Percentiles rank a stretch among this genome's conserved stretches.
These are phyloP conservation scores for Gymnothorax reevesii DNA, from an alignment of 2,797 vertebrate species.

Conservation along the genomic window DNA sequence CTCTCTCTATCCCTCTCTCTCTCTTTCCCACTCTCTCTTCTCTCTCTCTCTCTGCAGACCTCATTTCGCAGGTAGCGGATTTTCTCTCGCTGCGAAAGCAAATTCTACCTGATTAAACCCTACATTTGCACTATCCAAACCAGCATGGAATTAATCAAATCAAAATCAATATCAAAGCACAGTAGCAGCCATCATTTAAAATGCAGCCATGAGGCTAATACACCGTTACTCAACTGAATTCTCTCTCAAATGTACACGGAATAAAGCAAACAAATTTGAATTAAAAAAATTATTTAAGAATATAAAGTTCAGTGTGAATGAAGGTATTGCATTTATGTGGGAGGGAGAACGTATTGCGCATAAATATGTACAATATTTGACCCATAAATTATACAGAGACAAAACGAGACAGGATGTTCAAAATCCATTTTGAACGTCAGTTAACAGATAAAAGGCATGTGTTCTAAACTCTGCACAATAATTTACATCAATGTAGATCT, in stretches of 20 bases:
- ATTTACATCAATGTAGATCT: not conserved
- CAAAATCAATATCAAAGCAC: conserved; percentile 50
- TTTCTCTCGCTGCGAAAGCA: conserved; percentile 38
- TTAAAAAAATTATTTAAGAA: not conserved
- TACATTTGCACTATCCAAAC: conserved; percentile 46
- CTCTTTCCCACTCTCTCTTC: not conserved
- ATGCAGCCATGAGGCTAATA: conserved; percentile 7
- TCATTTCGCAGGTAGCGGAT: conserved; percentile 45
- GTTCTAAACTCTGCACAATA: not conserved
- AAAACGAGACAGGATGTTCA: not conserved
- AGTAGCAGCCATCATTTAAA: conserved; percentile 37
- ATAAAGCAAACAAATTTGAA: conserved; percentile 7
- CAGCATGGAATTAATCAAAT: conserved; percentile 45
- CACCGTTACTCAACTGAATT: conserved; percentile 16
- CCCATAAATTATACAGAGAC: not conserved
- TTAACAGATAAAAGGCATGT: not conserved
- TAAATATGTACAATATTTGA: not conserved
- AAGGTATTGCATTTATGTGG: not conserved
- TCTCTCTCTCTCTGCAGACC: conserved; percentile 31
- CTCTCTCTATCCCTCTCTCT: too few relatives aligned
- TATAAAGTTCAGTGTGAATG: not conserved
- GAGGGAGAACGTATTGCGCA: not conserved
- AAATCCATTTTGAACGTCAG: too few relatives aligned
- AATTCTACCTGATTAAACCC: conserved; percentile 55
- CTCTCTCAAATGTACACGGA: not conserved